Conservation (phyloP, 2,888 invertebrate genomes). For the Blera fallax region DNA sequence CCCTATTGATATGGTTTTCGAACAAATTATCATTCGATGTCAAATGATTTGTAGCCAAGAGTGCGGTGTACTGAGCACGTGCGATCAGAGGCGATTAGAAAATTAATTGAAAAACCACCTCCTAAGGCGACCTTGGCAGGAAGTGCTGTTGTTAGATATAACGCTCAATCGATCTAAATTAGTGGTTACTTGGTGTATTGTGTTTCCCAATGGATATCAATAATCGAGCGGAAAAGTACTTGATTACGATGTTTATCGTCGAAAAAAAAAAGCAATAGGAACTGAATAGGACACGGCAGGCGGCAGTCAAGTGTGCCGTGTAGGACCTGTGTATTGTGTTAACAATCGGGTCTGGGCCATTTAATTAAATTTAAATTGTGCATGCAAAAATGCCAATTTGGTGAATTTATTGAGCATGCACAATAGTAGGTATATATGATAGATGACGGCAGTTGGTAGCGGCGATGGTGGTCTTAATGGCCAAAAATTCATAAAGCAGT, state of each 20-base stretch:
- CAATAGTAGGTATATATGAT: constrained; percentile 8
- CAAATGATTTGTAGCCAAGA: constrained; percentile 56
- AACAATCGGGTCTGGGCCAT: constrained; percentile 32
- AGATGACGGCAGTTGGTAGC: constrained; percentile 5
- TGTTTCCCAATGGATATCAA: constrained; percentile 43
- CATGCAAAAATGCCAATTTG: constrained; percentile 70
- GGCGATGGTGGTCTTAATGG: constrained; percentile 50
- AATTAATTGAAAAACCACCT: constrained; percentile 63
- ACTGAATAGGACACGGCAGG: not conserved
- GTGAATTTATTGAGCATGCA: constrained; percentile 63
- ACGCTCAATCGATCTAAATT: constrained; percentile 52
- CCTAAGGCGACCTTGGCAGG: constrained; percentile 49
- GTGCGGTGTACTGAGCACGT: constrained; percentile 39
- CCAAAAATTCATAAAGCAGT: constrained; percentile 57
- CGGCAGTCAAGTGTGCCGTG: constrained; percentile 1
- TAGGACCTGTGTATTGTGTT: constrained; percentile 2
- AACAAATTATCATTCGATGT: constrained; percentile 56
- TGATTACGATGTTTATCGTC: constrained; percentile 57
- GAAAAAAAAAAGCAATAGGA: not conserved
- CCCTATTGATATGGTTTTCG: constrained; percentile 38
- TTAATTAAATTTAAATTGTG: constrained; percentile 66
- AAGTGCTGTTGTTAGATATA: constrained; percentile 12
- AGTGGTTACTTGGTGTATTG: constrained; percentile 1
- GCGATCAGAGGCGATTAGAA: constrained; percentile 51
- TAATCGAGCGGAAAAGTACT: constrained; percentile 57